Evolutionary conservation across 1,140 invertebrate genomes (phyloP).

Genomic region (Megalonaias nervosa): DNA sequence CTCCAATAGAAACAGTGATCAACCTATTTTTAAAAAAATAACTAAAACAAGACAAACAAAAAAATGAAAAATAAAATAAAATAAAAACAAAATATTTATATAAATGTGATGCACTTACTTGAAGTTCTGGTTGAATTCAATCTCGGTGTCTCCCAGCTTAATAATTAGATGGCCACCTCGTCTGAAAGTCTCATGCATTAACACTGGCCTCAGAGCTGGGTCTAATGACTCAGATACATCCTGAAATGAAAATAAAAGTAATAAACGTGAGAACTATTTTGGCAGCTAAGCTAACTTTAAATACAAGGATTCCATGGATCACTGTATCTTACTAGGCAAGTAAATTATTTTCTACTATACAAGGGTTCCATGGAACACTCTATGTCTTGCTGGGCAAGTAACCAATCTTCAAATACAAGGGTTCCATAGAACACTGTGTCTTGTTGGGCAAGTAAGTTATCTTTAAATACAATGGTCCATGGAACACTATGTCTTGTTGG

Average conservation of each 20-base stretch:
- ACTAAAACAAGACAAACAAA: neutral
- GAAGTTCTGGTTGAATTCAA: slow-evolving; percentile 70
- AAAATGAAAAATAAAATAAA: neutral
- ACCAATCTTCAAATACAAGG: too few species aligned
- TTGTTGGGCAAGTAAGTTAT: too few species aligned
- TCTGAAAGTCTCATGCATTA: slow-evolving; percentile 65
- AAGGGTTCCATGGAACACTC: too few species aligned
- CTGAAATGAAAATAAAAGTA: slow-evolving; percentile 41
- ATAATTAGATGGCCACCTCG: slow-evolving; percentile 66
- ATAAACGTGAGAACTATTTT: neutral
- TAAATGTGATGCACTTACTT: slow-evolving; percentile 46
- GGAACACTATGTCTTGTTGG: too few species aligned
- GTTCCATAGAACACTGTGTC: too few species aligned
- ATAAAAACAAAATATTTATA: neutral
- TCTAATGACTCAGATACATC: slow-evolving; percentile 66
- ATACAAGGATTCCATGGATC: too few species aligned
- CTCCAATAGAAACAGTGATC: neutral
- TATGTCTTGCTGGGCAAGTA: too few species aligned
- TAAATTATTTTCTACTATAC: too few species aligned
- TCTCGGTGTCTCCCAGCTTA: slow-evolving; percentile 69
- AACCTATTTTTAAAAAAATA: neutral
- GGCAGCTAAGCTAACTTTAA: neutral
- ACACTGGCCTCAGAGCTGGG: slow-evolving; percentile 65
- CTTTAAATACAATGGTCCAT: too few species aligned
- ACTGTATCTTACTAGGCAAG: too few species aligned